A percentile compares a stretch with the other conserved stretches of the same genome.
Evolutionary conservation across 2,888 invertebrate species (phyloP).

Genomic region (Steinernema carpocapsae): DNA sequence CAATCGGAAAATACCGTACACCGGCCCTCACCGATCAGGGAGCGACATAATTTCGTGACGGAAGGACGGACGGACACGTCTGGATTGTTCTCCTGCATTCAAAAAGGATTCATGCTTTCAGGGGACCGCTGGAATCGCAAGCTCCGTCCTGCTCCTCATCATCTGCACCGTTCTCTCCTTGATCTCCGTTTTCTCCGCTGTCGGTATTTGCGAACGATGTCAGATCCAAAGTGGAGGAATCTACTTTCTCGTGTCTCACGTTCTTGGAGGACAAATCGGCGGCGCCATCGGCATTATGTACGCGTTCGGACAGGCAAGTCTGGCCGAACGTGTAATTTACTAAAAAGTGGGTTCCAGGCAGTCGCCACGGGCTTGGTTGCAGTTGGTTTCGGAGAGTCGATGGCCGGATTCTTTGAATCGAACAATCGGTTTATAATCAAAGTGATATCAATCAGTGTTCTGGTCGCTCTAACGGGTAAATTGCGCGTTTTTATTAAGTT

Average conservation of each 20-base stretch:
- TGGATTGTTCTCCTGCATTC: no score
- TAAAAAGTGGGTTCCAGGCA: constrained; percentile 75
- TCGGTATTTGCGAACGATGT: constrained; percentile 87
- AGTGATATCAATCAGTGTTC: constrained; percentile 85
- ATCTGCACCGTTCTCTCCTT: constrained; percentile 82
- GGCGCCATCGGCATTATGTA: constrained; percentile 90
- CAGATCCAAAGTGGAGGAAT: constrained; percentile 95
- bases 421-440: constrained; percentile 81
- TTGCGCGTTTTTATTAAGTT: no score
- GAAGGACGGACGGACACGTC: no score
- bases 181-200: constrained; percentile 89
- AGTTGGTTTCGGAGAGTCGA: constrained; percentile 93
- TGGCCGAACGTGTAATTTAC: not conserved
- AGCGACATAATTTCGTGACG: no score
- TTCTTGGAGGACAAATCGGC: constrained; percentile 88
- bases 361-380: constrained; percentile 95
- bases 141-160: constrained; percentile 71
- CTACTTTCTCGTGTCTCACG: constrained; percentile 91
- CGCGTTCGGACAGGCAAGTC: constrained; percentile 89
- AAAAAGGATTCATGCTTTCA: constrained; percentile 69
- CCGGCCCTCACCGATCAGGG: no score
- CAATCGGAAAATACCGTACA: no score
- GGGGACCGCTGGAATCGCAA: constrained; percentile 73
- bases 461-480: constrained; percentile 79
- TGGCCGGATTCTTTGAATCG: constrained; percentile 81